Conservation (phyloP, 1,140 invertebrate genomes). For the Lethrus apterus region DNA sequence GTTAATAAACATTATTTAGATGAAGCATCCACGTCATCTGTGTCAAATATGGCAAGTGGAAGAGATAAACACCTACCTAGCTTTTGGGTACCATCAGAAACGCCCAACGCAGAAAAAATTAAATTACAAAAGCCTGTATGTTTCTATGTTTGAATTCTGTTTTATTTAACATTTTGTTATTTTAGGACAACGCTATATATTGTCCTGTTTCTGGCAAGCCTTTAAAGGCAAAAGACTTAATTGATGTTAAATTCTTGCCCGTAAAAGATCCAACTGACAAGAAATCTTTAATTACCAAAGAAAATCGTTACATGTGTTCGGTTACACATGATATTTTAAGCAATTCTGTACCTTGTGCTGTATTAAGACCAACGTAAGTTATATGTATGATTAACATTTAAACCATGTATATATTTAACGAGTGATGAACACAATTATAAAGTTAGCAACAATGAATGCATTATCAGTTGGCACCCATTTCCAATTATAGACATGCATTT, state of each 20-base stretch:
- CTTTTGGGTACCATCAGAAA: conserved; percentile 95
- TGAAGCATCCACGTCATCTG: conserved; percentile 43
- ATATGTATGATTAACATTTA: neutral
- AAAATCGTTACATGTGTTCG: conserved; percentile 94
- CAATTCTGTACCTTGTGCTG: conserved; percentile 89
- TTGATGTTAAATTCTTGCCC: conserved; percentile 88
- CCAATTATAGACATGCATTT: too few relatives aligned
- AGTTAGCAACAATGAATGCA: too few relatives aligned
- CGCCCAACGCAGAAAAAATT: conserved; percentile 71
- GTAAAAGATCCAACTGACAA: conserved; percentile 81
- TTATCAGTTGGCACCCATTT: too few relatives aligned
- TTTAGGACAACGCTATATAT: conserved; percentile 73
- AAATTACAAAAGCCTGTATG: conserved; percentile 74
- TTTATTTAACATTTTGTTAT: conserved; percentile 22
- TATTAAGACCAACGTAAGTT: conserved; percentile 82
- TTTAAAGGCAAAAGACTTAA: conserved; percentile 87
- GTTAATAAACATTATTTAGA: conserved; percentile 15
- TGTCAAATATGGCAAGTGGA: conserved; percentile 70
- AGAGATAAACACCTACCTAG: conserved; percentile 73
- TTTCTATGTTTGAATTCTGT: conserved; percentile 8
- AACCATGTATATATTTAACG: conserved; percentile 24
- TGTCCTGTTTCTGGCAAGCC: conserved; percentile 90
- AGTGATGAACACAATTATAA: neutral
- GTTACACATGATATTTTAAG: conserved; percentile 93
- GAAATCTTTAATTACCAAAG: conserved; percentile 70